A percentile compares a stretch with the other conserved stretches of the same genome.
Evolutionary conservation across 2,888 invertebrate species (phyloP).

Genomic region (Lamproptera curius): DNA sequence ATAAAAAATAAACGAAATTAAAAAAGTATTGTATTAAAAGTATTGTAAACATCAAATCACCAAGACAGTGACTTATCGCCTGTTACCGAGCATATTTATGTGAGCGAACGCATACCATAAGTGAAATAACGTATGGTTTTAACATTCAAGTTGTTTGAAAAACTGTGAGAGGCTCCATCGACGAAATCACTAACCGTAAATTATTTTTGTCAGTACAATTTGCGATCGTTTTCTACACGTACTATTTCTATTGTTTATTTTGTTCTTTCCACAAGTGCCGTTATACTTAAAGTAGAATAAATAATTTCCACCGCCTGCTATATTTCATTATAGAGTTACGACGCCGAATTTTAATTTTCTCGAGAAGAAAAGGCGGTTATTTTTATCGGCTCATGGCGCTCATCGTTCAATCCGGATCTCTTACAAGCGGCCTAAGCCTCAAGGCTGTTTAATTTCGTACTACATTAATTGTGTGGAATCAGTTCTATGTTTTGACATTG

Average conservation of each 20-base stretch:
- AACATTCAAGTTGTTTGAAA: neutral
- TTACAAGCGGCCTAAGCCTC: conserved; percentile 45
- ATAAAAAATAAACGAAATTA: neutral
- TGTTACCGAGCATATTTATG: neutral
- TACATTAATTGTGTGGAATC: conserved; percentile 37
- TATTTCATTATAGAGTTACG: conserved; percentile 24
- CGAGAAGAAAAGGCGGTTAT: conserved; percentile 28
- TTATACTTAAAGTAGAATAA: conserved; percentile 6
- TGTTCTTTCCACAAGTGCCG: conserved; percentile 1
- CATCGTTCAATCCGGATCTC: conserved; percentile 30
- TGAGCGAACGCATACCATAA: neutral
- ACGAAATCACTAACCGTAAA: conserved; percentile 6
- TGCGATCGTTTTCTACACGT: neutral
- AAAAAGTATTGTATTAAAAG: too few species aligned
- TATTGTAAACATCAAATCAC: neutral
- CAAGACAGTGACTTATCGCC: neutral
- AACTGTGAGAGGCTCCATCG: conserved; percentile 1
- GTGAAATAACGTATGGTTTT: neutral
- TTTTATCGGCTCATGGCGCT: conserved; percentile 28
- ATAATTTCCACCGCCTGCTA: conserved; percentile 9
- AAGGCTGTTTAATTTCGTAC: conserved; percentile 61
- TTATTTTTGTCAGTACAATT: conserved; percentile 10
- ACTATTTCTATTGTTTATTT: conserved; percentile 4
- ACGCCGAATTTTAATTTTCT: conserved; percentile 27
- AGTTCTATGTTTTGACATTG: conserved; percentile 46